Evolutionary conservation across 2,113 vertebrate species (phyloP), one percentile per base, ranked within the genome.

Genomic region (Leptobrachium leishanense): DNA sequence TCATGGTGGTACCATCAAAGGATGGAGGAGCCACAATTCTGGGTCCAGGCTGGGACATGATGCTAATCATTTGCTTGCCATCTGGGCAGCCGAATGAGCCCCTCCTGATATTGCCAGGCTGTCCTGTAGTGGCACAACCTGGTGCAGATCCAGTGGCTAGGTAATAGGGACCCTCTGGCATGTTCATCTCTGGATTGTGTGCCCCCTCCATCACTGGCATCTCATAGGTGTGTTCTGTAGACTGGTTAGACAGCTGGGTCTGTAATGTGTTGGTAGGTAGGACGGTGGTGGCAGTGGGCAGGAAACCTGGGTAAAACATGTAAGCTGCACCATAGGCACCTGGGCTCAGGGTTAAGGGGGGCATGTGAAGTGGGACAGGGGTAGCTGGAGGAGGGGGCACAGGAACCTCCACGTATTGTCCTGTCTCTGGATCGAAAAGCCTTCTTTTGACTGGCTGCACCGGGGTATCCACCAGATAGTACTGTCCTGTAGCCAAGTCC

Each of bases 1-100:
- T 96, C 98, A 98, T 97, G 85, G 97, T 98, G 66, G 96, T 98
- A 79, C 98, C 97, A 0, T 99, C 96, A 2, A 98, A 99, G 2
- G 95, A 97, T 2, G 97, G 96, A 0, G 97, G 96, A 0, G 97
- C 96, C 0, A 99, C 91, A 85, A 99, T 95, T 31, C 95, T 86
- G 0, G 97, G 95, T 20, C 88, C 77, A 63, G 95, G 94, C 42
- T 98, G 96, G 0, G 98, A 95, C 0, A 89, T 92, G 88, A 98
- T 93, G 92, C 96, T 97, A 89, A 98, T 95, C 68, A 97, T 87
- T 0, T 96, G 97, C 79, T 95, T 96, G 2, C 85, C 64, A 82
- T 88, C 85, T 63, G 77, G 85, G 2, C 82, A 83, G 82, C 89
- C 81, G 1, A 84, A 82, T 50, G 78, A 81, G 43, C 78, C 78